A percentile compares a stretch with the other conserved stretches of the same genome.
phyloP scores from a whole-genome alignment of 1,140 invertebrate genomes.

The Philaenus spumarius region DNA sequence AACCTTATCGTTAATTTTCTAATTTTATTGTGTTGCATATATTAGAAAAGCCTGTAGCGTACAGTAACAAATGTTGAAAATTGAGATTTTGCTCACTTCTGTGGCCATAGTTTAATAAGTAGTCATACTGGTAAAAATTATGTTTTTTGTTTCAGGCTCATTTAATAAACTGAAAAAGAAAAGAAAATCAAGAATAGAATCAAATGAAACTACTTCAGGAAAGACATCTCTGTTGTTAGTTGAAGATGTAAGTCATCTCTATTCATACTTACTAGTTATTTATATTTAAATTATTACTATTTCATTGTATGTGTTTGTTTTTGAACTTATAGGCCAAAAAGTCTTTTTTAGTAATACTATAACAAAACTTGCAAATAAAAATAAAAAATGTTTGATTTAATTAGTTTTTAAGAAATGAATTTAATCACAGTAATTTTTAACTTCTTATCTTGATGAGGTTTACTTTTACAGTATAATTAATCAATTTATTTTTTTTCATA shows the following conservation, averaged over 20 bases:
- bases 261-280: neutral
- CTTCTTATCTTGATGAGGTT: no score
- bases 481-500: no score
- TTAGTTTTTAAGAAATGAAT: neutral
- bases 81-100: no score
- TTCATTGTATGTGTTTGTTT: neutral
- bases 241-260: conserved; percentile 14
- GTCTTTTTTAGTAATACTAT: neutral
- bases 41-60: no score
- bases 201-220: neutral
- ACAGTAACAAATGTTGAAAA: no score
- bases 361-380: no score
- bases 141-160: neutral
- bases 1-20: no score
- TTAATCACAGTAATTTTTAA: neutral
- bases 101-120: no score
- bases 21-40: no score
- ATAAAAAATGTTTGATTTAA: neutral
- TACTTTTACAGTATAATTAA: no score
- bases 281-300: neutral
- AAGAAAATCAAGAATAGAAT: neutral
- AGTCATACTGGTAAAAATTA: neutral
- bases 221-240: conserved; percentile 16
- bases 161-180: conserved; percentile 8
- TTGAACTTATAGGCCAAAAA: neutral